Evolutionary conservation across 2,797 vertebrate species (phyloP).

Genomic region (Phoebastria nigripes): DNA sequence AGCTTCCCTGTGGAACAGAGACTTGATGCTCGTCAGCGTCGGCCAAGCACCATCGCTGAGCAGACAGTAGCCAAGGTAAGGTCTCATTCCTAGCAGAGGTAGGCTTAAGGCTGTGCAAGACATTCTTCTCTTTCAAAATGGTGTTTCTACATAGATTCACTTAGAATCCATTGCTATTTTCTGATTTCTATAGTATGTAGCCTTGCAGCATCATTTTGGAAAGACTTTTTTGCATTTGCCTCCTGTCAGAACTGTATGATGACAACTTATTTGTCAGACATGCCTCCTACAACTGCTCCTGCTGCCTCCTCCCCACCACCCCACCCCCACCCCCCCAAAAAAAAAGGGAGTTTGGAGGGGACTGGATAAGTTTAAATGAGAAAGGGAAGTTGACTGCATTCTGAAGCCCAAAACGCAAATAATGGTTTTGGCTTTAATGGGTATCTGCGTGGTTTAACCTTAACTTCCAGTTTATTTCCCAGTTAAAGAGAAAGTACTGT

Average conservation of each 20-base stretch:
- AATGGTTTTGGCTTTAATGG: fast-evolving
- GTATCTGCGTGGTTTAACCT: not conserved
- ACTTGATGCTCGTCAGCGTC: slow-evolving; percentile 90
- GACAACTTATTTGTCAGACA: not conserved
- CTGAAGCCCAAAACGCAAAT: not conserved
- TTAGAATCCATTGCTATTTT: no score
- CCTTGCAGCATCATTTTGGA: not conserved
- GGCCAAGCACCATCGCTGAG: slow-evolving; percentile 93
- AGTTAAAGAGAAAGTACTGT: not conserved
- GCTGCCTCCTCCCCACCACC: not conserved
- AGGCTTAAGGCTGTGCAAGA: not conserved
- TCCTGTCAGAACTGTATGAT: not conserved
- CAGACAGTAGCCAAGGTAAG: slow-evolving; percentile 95
- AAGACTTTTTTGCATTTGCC: not conserved
- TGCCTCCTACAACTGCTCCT: not conserved
- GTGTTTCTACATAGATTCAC: not conserved
- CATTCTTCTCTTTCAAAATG: not conserved
- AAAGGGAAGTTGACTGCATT: not conserved
- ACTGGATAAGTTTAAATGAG: not conserved
- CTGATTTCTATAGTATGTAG: not conserved
- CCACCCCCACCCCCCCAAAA: no score
- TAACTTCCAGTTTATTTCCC: not conserved
- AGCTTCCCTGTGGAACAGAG: slow-evolving; percentile 96
- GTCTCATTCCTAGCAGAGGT: not conserved
- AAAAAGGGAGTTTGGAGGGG: not conserved